These are phyloP conservation scores for Ceuthmochares aereus DNA, from an alignment of 2,113 vertebrate genomes.

Conservation along the genomic window DNA sequence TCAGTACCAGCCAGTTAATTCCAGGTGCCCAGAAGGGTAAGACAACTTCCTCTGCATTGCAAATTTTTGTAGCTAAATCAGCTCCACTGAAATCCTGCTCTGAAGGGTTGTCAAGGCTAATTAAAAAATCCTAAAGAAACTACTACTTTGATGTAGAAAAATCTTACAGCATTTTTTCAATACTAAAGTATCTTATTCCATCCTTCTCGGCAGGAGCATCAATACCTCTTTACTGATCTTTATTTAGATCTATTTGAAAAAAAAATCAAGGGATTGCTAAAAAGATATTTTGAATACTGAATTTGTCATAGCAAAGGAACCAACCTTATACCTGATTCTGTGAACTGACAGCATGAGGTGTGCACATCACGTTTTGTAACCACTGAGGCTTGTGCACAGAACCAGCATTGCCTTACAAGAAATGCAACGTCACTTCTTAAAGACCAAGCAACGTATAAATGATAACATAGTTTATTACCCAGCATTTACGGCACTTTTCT, in stretches of 20 bases:
- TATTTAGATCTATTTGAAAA: neutral
- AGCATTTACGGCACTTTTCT: neutral
- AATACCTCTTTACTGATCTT: neutral
- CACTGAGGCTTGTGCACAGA: neutral
- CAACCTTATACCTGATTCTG: neutral
- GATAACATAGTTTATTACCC: neutral
- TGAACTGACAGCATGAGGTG: fast-evolving
- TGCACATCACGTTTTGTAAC: neutral
- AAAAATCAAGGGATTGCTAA: neutral
- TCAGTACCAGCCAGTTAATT: neutral
- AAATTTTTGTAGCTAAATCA: neutral
- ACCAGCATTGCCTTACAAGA: neutral
- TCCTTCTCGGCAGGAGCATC: neutral
- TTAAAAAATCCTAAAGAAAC: neutral
- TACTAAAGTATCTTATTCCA: neutral
- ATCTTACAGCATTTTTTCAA: neutral
- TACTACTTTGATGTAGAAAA: neutral
- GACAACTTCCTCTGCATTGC: neutral
- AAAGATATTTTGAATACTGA: neutral
- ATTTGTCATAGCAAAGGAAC: neutral
- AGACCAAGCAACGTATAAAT: neutral
- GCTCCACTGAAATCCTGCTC: neutral
- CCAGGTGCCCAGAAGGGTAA: neutral
- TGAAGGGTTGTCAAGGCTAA: neutral
- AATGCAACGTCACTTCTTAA: neutral